Evolutionary conservation across 2,113 vertebrate genomes (phyloP).

Genomic region (Hucho hucho): DNA sequence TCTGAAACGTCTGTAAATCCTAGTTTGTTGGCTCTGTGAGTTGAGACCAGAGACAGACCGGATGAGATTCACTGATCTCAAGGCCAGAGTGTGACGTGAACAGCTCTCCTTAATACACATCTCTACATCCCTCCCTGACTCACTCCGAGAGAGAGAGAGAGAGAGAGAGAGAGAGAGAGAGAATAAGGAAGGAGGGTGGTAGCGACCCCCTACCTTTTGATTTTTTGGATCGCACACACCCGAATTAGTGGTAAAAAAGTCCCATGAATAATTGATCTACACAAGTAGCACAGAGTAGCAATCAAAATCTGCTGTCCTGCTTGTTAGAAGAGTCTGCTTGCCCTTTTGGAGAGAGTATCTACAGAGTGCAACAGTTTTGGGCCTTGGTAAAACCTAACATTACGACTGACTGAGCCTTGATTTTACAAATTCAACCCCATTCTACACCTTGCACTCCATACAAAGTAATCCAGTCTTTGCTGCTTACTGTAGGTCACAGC

Average conservation of each 20-base stretch:
- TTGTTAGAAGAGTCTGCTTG: not conserved
- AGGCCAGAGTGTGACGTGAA: not conserved
- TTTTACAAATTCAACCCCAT: too few species aligned
- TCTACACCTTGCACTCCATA: too few species aligned
- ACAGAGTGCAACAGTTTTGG: too few species aligned
- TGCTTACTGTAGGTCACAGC: not conserved
- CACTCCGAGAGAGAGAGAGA: not conserved
- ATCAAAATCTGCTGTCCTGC: not conserved
- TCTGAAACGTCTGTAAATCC: too few species aligned
- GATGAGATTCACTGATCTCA: too few species aligned
- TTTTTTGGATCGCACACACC: not conserved
- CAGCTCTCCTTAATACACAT: not conserved
- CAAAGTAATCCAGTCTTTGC: not conserved
- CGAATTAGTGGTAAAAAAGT: conserved; percentile 5
- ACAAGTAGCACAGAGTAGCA: not conserved
- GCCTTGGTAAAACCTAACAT: too few species aligned
- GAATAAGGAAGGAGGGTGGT: too few species aligned
- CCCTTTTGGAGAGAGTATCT: not conserved
- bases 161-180: too few species aligned
- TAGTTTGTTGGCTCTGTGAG: too few species aligned
- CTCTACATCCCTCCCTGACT: not conserved
- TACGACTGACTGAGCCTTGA: too few species aligned
- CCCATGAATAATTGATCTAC: conserved; percentile 6
- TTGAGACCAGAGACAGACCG: too few species aligned
- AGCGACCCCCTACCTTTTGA: not conserved